Base-by-base conservation (phyloP, 2,113 vertebrate genomes). In the Dendrocopos noguchii region DNA sequence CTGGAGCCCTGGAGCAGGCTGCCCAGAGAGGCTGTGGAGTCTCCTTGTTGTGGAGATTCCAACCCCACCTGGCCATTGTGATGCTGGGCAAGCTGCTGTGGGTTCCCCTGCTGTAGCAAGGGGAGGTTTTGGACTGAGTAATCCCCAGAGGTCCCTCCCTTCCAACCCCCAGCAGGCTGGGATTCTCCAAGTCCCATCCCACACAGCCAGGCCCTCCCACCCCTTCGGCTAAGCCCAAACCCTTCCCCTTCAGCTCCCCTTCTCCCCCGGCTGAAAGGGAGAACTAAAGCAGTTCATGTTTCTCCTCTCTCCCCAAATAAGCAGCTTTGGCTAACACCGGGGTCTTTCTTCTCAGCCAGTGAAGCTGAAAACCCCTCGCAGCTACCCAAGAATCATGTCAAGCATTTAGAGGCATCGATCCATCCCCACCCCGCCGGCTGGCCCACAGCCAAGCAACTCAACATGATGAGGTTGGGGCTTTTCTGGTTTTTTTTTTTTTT, bases 301-400 rank as follows among this genome's bases (percentile, higher is more conserved):
- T 84, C 97, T 95, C 87, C 95, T 34, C 15, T 33, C 60, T 80
- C 67, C 96, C 97, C 85, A 52, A 82, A 82, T 91, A 86, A 85
- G 59, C 83, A 29, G 94, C 97, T 88, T 39, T 25, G 93, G 98
- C 97, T 97, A 98, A 98, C 98, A 97, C 97, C 93, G 28, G 94
- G 95, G 82, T 94, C 98, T 99, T 98, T 99, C 98, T 99, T 98
- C 91, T 89, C 97, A 95, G 96, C 96, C 98, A 98, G 97, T 97
- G 97, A 98, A 97, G 98, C 98, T 97, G 97, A 97, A 98, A 98
- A 94, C 27, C 95, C 97, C 95, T 93, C 31, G 28, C 96, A 81
- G 97, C 96, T 97, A 93, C 97, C 95, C 60, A 91, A 94, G 97
- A 97, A 96, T 96, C 96, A 90, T 97, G 97, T 96, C 96, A 95